Evolutionary conservation across 2,888 invertebrate species (phyloP), one percentile per base, ranked within the genome.

Genomic region (Leucania comma): DNA sequence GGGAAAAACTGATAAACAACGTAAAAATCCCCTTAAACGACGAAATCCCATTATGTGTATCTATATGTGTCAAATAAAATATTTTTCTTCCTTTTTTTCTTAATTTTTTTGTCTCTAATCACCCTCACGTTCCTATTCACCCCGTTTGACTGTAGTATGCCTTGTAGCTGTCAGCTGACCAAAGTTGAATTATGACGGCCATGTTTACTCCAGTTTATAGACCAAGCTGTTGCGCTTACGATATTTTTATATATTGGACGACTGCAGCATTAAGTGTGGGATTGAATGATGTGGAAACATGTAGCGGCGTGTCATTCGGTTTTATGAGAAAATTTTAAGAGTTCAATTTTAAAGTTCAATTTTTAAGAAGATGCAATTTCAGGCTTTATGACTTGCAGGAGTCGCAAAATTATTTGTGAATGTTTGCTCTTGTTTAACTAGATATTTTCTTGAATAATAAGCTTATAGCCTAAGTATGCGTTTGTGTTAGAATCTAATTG

Each of bases 151-250:
- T n/a, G n/a, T n/a, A n/a, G n/a, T n/a, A 22, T 51, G 66, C 65
- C 75, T 81, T 71, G 67, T 70, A 67, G 72, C n/a, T n/a, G n/a
- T 66, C 54, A 65, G 59, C 68, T 78, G 67, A 62, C 57, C 62
- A 62, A 77, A 83, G 69, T 88, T 88, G 86, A 83, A 80, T 68
- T 72, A 42, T 50, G 75, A 81, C 81, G 76, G 73, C 79, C 81
- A 78, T 86, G 83, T 84, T 81, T 69, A 74, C 69, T 75, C 17
- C 74, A 70, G 22, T 87, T 86, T 86, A 86, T 85, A 75, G 66
- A 64, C 63, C 84, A 72, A 64, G 80, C 86, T 85, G 84, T 84
- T 83, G 75, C 71, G 61, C 72, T 81, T 60, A 76, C 26, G 73
- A 79, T 69, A 74, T 83, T 79, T 83, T 79, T 83, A n/a, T n/a